Evolutionary conservation across 2,797 vertebrate species (phyloP).

Genomic region (Mus caroli): DNA sequence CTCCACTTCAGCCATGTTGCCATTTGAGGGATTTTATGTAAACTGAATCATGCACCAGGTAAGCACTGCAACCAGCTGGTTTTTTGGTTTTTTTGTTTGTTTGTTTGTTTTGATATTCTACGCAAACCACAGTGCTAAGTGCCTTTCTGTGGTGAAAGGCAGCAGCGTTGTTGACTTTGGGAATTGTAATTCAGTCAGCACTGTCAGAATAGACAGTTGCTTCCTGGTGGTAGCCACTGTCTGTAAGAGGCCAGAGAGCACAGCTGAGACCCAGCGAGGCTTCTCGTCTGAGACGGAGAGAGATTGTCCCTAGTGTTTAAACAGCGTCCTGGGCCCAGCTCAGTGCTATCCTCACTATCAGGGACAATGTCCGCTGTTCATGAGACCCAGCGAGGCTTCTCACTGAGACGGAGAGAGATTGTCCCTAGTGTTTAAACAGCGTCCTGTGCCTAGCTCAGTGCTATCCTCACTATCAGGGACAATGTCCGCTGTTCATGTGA

Average conservation of each 20-base stretch:
- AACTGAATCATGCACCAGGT: not conserved
- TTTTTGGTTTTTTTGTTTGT: too few relatives aligned
- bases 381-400: not conserved
- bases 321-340: conserved; percentile 34
- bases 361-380: conserved; percentile 30
- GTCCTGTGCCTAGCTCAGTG: conserved; percentile 13
- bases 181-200: conserved; percentile 50
- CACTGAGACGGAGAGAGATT: not conserved
- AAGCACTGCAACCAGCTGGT: conserved; percentile 31
- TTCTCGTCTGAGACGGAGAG: not conserved
- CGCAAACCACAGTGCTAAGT: conserved; percentile 45
- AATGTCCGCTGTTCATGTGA: conserved; percentile 34
- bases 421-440: conserved; percentile 52
- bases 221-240: not conserved
- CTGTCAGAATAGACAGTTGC: not conserved
- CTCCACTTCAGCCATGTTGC: not conserved
- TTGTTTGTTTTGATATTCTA: too few relatives aligned
- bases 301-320: conserved; percentile 32
- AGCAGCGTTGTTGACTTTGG: conserved; percentile 18
- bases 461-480: conserved; percentile 17
- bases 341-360: not conserved
- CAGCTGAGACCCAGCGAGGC: not conserved
- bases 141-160: conserved; percentile 57
- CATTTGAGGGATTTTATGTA: conserved; percentile 34
- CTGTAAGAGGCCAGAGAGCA: conserved; percentile 38